Conservation (phyloP, 2,113 vertebrate genomes). For the Naja naja region DNA sequence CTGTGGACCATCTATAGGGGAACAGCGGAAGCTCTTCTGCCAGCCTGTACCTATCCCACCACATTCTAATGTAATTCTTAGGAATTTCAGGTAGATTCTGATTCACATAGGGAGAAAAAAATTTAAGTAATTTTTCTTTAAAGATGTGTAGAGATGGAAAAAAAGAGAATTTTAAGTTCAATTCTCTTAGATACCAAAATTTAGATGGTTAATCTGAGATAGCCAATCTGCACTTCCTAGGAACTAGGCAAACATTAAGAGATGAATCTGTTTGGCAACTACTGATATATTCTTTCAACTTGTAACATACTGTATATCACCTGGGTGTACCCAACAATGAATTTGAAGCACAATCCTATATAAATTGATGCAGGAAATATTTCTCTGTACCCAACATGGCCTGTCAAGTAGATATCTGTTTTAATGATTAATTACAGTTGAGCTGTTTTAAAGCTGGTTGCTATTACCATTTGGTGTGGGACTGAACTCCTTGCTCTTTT, state of each 20-base stretch:
- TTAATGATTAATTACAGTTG: slow-evolving; percentile 34
- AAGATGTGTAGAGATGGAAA: not conserved
- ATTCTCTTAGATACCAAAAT: not conserved
- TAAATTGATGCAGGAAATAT: slow-evolving; percentile 12
- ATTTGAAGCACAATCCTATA: not conserved
- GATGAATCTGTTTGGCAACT: slow-evolving; percentile 7
- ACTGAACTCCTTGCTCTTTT: slow-evolving; percentile 15
- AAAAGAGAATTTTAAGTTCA: not conserved
- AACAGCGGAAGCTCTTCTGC: not conserved
- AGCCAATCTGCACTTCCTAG: not conserved
- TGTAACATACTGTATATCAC: not conserved
- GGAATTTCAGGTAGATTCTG: not conserved
- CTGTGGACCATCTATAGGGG: not conserved
- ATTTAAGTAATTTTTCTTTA: not conserved
- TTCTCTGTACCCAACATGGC: not conserved
- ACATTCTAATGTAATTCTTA: not conserved
- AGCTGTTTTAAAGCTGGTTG: slow-evolving; percentile 14
- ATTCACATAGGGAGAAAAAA: not conserved
- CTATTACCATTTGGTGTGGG: slow-evolving; percentile 29
- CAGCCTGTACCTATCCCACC: not conserved
- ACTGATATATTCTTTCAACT: not conserved
- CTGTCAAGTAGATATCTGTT: slow-evolving; percentile 27
- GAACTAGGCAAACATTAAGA: slow-evolving; percentile 15
- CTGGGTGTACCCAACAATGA: not conserved
- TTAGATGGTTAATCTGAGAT: not conserved